These are phyloP conservation scores for Graptemys geographica DNA, from an alignment of 2,797 vertebrate genomes.

Conservation along the genomic window DNA sequence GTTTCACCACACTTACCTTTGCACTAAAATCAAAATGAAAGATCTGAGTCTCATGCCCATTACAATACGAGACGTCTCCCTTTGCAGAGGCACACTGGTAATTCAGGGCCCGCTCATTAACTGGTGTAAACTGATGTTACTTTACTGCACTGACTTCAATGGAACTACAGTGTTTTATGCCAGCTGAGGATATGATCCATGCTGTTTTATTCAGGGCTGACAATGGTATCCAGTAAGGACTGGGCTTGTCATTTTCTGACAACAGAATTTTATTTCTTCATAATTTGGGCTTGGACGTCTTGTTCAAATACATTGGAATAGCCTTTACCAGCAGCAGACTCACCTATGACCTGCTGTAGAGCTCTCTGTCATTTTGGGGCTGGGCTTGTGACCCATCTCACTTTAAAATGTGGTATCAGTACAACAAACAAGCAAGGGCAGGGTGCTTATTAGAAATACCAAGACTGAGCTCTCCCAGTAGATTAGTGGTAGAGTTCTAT, in stretches of 20 bases:
- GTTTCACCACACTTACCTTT: not conserved
- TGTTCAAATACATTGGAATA: not conserved
- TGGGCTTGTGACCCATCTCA: not conserved
- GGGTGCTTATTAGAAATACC: conserved; percentile 35
- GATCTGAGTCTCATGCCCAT: not conserved
- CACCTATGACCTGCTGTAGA: accelerated
- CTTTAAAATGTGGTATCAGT: conserved; percentile 26
- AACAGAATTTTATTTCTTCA: not conserved
- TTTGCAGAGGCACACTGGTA: not conserved
- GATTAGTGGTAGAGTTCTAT: conserved; percentile 36
- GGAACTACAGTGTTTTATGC: not conserved
- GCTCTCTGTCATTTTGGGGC: not conserved
- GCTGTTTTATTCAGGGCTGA: not conserved
- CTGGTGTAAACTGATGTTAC: not conserved
- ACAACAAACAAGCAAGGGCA: not conserved
- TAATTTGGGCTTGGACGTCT: not conserved
- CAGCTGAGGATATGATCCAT: not conserved
- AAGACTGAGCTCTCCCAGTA: conserved; percentile 16
- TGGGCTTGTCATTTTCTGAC: not conserved
- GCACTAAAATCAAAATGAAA: not conserved
- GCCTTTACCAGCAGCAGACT: not conserved
- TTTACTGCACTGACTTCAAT: not conserved
- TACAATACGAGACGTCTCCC: not conserved
- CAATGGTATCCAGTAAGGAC: not conserved
- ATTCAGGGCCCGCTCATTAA: not conserved